A percentile compares a stretch with the other conserved stretches of the same genome.
Conservation (phyloP, 2,113 vertebrate genomes). For the Atractosteus spatula region DNA sequence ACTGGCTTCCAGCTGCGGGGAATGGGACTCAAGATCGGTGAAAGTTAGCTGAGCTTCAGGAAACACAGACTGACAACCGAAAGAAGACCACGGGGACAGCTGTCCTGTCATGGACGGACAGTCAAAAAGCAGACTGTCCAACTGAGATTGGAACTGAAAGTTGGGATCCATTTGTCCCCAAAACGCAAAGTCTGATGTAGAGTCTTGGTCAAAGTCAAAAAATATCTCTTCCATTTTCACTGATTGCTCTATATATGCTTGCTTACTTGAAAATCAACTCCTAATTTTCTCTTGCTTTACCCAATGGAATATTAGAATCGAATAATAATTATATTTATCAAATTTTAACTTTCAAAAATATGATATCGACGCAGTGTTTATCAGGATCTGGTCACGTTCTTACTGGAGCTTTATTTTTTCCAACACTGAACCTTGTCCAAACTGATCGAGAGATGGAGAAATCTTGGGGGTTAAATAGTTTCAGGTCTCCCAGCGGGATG, state of each 20-base stretch:
- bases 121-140: constrained; percentile 58
- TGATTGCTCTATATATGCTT: neutral
- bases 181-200: constrained; percentile 49
- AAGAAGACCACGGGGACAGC: constrained; percentile 46
- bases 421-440: constrained; percentile 2
- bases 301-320: too few relatives aligned
- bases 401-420: too few relatives aligned
- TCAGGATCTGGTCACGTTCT: too few relatives aligned
- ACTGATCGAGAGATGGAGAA: constrained; percentile 21
- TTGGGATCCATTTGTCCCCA: constrained; percentile 58
- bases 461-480: constrained; percentile 63
- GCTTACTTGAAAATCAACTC: too few relatives aligned
- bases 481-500: constrained; percentile 40
- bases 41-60: constrained; percentile 53
- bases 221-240: constrained; percentile 61
- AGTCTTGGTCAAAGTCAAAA: constrained; percentile 58
- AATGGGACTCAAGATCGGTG: constrained; percentile 48
- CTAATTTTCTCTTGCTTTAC: too few relatives aligned
- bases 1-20: constrained; percentile 32
- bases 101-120: constrained; percentile 39
- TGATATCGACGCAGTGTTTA: too few relatives aligned
- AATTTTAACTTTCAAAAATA: too few relatives aligned
- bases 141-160: constrained; percentile 47
- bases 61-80: constrained; percentile 42
- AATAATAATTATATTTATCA: neutral